These are phyloP conservation scores for Lycodopsis pacificus DNA, from an alignment of 2,797 vertebrate genomes.

Conservation along the genomic window DNA sequence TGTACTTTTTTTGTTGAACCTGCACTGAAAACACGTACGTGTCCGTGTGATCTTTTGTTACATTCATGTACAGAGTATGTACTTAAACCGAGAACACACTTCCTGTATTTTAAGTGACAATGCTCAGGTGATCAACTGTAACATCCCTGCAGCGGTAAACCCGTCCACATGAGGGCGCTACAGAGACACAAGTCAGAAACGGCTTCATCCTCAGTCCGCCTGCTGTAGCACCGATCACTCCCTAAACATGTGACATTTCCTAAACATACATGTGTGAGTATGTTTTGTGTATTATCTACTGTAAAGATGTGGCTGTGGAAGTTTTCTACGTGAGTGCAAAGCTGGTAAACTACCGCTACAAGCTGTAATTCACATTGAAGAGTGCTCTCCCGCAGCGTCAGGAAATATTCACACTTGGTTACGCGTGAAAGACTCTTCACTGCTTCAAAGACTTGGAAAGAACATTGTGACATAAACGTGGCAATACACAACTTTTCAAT, in stretches of 20 bases:
- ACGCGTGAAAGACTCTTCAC: constrained; percentile 26
- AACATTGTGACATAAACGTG: constrained; percentile 6
- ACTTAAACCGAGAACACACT: constrained; percentile 11
- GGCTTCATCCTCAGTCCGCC: background rate
- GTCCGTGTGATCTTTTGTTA: constrained; percentile 34
- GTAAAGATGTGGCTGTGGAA: constrained; percentile 5
- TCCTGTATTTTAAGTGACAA: background rate
- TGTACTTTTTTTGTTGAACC: constrained; percentile 18
- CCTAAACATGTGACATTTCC: background rate
- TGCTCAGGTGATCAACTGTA: background rate
- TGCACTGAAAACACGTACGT: constrained; percentile 1
- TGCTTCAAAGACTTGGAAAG: constrained; percentile 23
- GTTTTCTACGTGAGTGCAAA: constrained; percentile 3
- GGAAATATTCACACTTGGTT: background rate
- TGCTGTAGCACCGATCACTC: background rate
- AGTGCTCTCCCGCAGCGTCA: background rate
- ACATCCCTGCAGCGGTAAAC: background rate
- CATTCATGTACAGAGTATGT: constrained; percentile 37
- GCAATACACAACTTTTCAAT: background rate
- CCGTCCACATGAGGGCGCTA: background rate
- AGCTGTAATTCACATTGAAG: constrained; percentile 20
- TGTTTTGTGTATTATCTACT: background rate
- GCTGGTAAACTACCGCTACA: constrained; percentile 14
- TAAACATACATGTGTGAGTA: background rate
- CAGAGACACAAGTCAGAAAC: background rate